Conservation (phyloP, 2,113 vertebrate species). For the Ammodytes marinus region DNA sequence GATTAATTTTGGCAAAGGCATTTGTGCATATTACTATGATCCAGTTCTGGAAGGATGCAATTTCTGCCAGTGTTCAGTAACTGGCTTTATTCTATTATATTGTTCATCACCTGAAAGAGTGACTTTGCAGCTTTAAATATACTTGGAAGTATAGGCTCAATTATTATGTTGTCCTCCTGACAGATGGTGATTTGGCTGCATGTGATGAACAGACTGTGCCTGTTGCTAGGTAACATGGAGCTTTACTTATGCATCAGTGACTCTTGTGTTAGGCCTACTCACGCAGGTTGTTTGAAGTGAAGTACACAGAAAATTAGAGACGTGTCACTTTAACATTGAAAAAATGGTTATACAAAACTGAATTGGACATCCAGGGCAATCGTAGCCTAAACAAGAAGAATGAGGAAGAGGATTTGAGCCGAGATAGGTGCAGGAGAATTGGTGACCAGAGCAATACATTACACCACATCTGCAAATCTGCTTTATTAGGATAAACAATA, state of each 20-base stretch:
- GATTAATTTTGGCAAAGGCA: background rate
- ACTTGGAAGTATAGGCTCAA: background rate
- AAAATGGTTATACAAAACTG: background rate
- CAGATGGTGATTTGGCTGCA: constrained; percentile 21
- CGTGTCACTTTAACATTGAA: background rate
- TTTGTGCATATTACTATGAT: background rate
- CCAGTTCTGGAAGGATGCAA: background rate
- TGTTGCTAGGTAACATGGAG: constrained; percentile 44
- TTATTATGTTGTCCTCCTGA: constrained; percentile 2
- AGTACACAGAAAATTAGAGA: constrained; percentile 15
- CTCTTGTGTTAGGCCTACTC: background rate
- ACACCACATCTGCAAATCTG: constrained; percentile 70
- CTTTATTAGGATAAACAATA: constrained; percentile 88
- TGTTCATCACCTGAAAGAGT: background rate
- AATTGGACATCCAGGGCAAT: background rate
- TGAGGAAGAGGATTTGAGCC: constrained; percentile 49
- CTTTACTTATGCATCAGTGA: constrained; percentile 16
- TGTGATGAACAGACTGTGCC: constrained; percentile 19
- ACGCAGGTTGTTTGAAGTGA: constrained; percentile 2
- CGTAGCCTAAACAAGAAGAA: background rate
- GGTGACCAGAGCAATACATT: constrained; percentile 77
- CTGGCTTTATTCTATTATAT: background rate
- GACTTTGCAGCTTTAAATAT: constrained; percentile 13
- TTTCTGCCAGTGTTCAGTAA: background rate
- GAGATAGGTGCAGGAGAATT: constrained; percentile 28